Conservation (phyloP, 2,113 vertebrate species). For the Dicentrarchus labrax region DNA sequence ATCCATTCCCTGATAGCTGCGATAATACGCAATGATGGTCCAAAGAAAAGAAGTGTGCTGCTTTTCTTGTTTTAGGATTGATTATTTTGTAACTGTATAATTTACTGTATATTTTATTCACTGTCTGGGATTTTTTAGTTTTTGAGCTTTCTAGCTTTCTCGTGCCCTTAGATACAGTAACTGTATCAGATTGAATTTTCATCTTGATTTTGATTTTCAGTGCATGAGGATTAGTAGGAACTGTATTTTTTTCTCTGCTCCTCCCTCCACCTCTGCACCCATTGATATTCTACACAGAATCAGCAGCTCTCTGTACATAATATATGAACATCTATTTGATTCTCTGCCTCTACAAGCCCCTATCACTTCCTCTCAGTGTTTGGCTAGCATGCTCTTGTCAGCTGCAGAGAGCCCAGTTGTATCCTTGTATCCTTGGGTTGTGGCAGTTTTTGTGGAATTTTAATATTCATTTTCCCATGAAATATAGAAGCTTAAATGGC, state of each 20-base stretch:
- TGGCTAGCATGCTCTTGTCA: conserved; percentile 32
- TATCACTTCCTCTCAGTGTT: conserved; percentile 37
- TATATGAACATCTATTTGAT: conserved; percentile 51
- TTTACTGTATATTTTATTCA: neutral
- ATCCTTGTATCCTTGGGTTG: conserved; percentile 22
- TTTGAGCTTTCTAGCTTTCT: neutral
- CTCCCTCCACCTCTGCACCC: conserved; percentile 21
- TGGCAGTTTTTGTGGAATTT: conserved; percentile 34
- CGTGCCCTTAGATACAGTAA: neutral
- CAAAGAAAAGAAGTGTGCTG: neutral
- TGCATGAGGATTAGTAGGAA: conserved; percentile 6
- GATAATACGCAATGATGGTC: conserved; percentile 1
- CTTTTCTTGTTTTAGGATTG: neutral
- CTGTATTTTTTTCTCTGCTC: neutral
- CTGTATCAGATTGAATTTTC: conserved; percentile 3
- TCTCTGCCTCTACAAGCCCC: conserved; percentile 41
- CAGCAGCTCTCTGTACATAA: conserved; percentile 52
- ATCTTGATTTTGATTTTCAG: neutral
- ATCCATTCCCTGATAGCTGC: conserved; percentile 50
- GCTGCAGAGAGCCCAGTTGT: conserved; percentile 19
- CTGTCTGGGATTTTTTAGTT: neutral
- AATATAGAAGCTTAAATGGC: conserved; percentile 65
- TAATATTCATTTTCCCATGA: conserved; percentile 49
- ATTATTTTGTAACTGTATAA: neutral
- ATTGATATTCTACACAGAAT: conserved; percentile 47